These are phyloP conservation scores for Brachionus paranguensis DNA, from an alignment of 1,140 invertebrate species.

Conservation along the genomic window DNA sequence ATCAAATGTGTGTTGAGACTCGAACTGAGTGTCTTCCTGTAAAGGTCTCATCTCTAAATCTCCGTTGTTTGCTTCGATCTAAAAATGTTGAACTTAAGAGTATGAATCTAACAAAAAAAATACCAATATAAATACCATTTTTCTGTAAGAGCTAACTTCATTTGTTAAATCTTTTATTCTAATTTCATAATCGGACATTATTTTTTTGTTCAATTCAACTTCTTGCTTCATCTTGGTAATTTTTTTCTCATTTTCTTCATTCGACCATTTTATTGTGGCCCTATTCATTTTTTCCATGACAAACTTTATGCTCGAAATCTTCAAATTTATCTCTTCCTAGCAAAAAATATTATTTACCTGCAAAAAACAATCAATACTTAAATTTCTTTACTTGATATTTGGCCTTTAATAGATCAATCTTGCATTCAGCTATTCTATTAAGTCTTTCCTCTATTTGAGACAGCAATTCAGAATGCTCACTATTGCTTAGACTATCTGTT, in stretches of 20 bases:
- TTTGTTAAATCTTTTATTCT: background rate
- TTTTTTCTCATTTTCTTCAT: slow-evolving; percentile 20
- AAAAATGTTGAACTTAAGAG: background rate
- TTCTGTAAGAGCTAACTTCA: background rate
- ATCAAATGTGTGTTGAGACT: background rate
- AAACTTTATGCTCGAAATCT: slow-evolving; percentile 3
- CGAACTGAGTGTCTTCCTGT: background rate
- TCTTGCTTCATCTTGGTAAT: slow-evolving; percentile 1
- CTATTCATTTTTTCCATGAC: slow-evolving; percentile 26
- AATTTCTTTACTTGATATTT: slow-evolving; percentile 17
- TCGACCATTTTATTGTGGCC: slow-evolving; percentile 4
- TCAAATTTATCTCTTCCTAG: slow-evolving; percentile 25
- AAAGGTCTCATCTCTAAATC: slow-evolving; percentile 19
- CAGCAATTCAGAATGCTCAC: background rate
- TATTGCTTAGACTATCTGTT: background rate
- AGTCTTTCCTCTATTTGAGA: slow-evolving; percentile 7
- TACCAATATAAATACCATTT: background rate
- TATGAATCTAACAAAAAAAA: background rate
- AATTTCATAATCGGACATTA: background rate
- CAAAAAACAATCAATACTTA: background rate
- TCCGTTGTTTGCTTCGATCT: background rate
- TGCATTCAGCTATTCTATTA: slow-evolving; percentile 11
- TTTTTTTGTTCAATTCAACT: background rate
- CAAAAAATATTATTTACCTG: background rate
- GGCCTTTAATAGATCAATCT: slow-evolving; percentile 11